Evolutionary conservation across 2,888 invertebrate species (phyloP).

Genomic region (Megalurothrips usitatus): DNA sequence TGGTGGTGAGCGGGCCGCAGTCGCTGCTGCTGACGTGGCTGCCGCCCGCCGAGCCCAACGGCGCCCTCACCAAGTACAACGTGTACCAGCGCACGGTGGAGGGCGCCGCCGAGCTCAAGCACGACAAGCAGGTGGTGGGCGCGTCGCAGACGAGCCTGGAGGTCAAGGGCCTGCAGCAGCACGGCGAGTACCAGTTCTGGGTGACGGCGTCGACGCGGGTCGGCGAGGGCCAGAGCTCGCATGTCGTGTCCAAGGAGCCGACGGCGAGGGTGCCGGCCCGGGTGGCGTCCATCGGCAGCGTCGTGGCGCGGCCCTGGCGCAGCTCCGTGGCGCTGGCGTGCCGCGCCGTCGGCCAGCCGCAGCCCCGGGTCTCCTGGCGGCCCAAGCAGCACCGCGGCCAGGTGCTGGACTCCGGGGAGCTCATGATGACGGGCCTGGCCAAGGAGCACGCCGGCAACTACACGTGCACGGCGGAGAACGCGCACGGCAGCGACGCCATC

Average conservation of each 20-base stretch:
- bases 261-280: slow-evolving; percentile 62
- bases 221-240: slow-evolving; percentile 70
- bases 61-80: slow-evolving; percentile 69
- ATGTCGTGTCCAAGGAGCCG: slow-evolving; percentile 62
- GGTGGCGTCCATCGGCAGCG: slow-evolving; percentile 66
- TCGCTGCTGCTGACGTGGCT: slow-evolving; percentile 75
- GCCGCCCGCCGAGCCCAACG: slow-evolving; percentile 69
- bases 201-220: slow-evolving; percentile 71
- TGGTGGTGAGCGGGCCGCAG: slow-evolving; percentile 67
- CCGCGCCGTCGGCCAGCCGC: slow-evolving; percentile 58
- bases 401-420: slow-evolving; percentile 59
- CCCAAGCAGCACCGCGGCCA: slow-evolving; percentile 59
- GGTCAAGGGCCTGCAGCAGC: slow-evolving; percentile 61
- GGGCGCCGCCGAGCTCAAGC: slow-evolving; percentile 53
- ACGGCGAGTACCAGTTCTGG: slow-evolving; percentile 73
- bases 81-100: slow-evolving; percentile 53
- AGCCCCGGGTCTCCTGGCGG: slow-evolving; percentile 60
- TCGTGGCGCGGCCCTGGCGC: slow-evolving; percentile 62
- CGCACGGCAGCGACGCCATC: slow-evolving; percentile 62
- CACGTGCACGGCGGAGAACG: slow-evolving; percentile 63
- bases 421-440: slow-evolving; percentile 60
- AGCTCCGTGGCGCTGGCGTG: slow-evolving; percentile 61
- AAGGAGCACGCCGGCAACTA: slow-evolving; percentile 64
- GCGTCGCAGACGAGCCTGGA: slow-evolving; percentile 62
- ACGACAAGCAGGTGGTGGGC: slow-evolving; percentile 61